Base-by-base conservation (phyloP, 2,113 vertebrate genomes). In the Nibea albiflora region DNA sequence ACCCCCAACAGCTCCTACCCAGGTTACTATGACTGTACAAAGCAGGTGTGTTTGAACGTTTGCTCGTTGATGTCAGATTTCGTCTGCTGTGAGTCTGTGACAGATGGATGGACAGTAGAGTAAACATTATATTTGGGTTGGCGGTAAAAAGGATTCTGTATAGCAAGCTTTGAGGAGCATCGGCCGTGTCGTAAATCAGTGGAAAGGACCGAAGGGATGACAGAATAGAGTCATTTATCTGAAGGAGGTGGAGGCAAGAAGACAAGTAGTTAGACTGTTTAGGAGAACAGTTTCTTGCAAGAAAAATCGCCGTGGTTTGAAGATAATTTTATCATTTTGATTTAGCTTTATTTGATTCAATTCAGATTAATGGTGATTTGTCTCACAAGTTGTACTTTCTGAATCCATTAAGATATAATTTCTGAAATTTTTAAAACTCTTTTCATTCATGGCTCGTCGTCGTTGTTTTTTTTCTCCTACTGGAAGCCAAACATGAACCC, bases 1-100 rank as follows among this genome's bases (percentile, higher is more conserved):
- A 91, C 82, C 94, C 91, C 58, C 93, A 93, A 47, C 95, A 94
- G 76, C 89, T 80, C n/a, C 60, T 92, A 89, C 78, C 94, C 76
- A 94, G 94, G 94, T n/a, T 95, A 90, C 15, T 20, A 58, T 2
- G 42, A 35, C 44, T 73, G 46, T 3, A 67, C n/a, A 69, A n/a
- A n/a, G n/a, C n/a, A n/a, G n/a, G n/a, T n/a, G n/a, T 64, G 50
- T 39, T 62, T 12, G 17, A 31, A 47, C 8, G 20, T 35, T 16
- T 11, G 52, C 44, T 47, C 52, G 1, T n/a, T 17, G n/a, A n/a
- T n/a, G 19, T 65, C 11, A 44, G 2, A 6, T 22, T 31, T 52
- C 44, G 8, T 54, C 47, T 57, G 56, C 35, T 35, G 35, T 71
- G 6, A 56, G 20, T 20, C 14, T 16, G 61, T 53, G 16, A 31